Base-by-base conservation (phyloP, 1,140 invertebrate genomes). In the Rhopalosiphum padi region DNA sequence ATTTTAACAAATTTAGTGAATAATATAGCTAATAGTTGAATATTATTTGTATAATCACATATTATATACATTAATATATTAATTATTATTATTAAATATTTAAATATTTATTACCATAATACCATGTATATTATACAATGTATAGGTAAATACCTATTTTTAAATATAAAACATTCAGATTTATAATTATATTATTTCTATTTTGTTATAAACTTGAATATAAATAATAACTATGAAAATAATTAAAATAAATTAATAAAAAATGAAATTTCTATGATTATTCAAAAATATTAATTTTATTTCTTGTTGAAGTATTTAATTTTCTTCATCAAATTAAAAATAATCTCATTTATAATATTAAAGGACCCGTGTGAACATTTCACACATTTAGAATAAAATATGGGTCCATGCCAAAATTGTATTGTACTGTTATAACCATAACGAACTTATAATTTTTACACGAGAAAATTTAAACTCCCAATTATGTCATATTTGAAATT, bases 351-450 rank as follows among this genome's bases (percentile, higher is more conserved):
- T 77, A 77, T n/a, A 77, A 77, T n/a, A 18, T 77, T 18, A n/a
- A 18, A 77, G 15, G 60, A 77, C 15, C 60, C 60, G 30, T n/a
- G 60, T 77, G 60, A 77, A 77, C 5, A 77, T 77, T 77, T 77
- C 60, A 77, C 60, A 77, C 60, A 77, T 77, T 68, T 77, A 77
- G 60, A 77, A 77, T n/a, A n/a, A 68, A 77, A 77, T n/a, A 77
- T 77, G 60, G 18, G 30, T 21, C 21, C 15, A 77, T 77, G 60
- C 60, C 60, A 77, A 77, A 77, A 77, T 77, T 51, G 1, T 51
- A 51, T 51, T 51, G 48, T 18, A 77, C 30, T 77, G 30, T n/a
- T 77, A n/a, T 77, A n/a, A 77, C n/a, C 15, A 77, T 35, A n/a
- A 77, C 15, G 30, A 51, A 77, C 60, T 77, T 77, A 77, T 77